Evolutionary conservation across 2,888 invertebrate species (phyloP), one percentile per base, ranked within the genome.

Genomic region (Anagyrus pseudococci): DNA sequence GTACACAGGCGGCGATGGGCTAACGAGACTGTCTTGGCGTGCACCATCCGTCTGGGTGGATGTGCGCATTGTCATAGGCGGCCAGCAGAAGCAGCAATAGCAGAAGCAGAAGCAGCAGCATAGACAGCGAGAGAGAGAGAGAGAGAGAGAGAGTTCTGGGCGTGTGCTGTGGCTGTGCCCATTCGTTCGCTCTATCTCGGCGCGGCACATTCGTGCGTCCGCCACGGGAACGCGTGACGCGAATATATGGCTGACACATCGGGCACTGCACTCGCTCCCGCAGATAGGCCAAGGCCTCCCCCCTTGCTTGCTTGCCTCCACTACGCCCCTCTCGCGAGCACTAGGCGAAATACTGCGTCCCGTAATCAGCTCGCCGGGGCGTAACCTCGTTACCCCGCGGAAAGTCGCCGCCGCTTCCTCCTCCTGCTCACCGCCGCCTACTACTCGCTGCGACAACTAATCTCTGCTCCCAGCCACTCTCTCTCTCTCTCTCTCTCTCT

Each of bases 311-410:
- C n/a, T n/a, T n/a, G n/a, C n/a, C n/a, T n/a, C n/a, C n/a, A n/a
- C n/a, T n/a, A n/a, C n/a, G n/a, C n/a, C n/a, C n/a, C n/a, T n/a
- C 33, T 37, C 4, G 33, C 4, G n/a, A n/a, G n/a, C n/a, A n/a
- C n/a, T 1, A 43, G 43, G 43, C 15, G 55, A 44, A 61, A 50
- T 37, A 56, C 48, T 43, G 53, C 37, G 26, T 19, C 22, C 41
- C 54, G 49, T 60, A 71, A 75, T 74, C 73, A 71, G 68, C 67
- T 70, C 71, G 67, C 67, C 43, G 50, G 71, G 70, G 75, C 68
- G 71, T 72, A 75, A 76, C 74, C 72, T 75, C 71, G 72, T 76
- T 75, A 77, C 72, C 70, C 69, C 68, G 26, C 68, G 69, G 72
- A 69, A 73, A 75, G 72, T 73, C 71, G 71, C 71, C 68, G 64